Conservation (phyloP, 2,113 vertebrate genomes). For the Psilopsiagon aurifrons region DNA sequence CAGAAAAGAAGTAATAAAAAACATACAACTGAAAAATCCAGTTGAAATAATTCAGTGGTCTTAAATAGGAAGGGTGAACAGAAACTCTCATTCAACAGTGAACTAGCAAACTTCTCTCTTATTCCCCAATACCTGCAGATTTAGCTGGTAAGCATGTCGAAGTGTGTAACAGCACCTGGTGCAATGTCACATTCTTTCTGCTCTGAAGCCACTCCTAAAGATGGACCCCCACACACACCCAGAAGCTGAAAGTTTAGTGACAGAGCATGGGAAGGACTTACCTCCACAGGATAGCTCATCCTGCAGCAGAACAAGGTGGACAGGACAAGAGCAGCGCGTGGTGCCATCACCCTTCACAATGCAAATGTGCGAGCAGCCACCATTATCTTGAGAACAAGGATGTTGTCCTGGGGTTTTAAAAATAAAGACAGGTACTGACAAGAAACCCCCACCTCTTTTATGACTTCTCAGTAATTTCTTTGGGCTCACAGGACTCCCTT, state of each 20-base stretch:
- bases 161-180: neutral
- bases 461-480: neutral
- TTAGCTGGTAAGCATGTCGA: neutral
- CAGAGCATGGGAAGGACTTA: conserved; percentile 37
- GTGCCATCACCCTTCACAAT: conserved; percentile 95
- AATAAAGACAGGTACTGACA: neutral
- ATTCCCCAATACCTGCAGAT: neutral
- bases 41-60: neutral
- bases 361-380: conserved; percentile 96
- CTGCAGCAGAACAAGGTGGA: conserved; percentile 93
- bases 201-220: neutral
- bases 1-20: neutral
- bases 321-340: conserved; percentile 92
- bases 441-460: neutral
- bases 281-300: conserved; percentile 96
- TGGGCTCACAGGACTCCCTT: neutral
- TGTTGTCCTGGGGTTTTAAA: conserved; percentile 83
- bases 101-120: neutral
- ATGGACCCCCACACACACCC: neutral
- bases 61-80: neutral
- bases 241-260: neutral
- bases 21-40: neutral
- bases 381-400: conserved; percentile 93
- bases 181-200: neutral
- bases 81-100: neutral